Evolutionary conservation across 2,113 vertebrate genomes (phyloP), one percentile per base, ranked within the genome.

Genomic region (Edolisoma coerulescens): DNA sequence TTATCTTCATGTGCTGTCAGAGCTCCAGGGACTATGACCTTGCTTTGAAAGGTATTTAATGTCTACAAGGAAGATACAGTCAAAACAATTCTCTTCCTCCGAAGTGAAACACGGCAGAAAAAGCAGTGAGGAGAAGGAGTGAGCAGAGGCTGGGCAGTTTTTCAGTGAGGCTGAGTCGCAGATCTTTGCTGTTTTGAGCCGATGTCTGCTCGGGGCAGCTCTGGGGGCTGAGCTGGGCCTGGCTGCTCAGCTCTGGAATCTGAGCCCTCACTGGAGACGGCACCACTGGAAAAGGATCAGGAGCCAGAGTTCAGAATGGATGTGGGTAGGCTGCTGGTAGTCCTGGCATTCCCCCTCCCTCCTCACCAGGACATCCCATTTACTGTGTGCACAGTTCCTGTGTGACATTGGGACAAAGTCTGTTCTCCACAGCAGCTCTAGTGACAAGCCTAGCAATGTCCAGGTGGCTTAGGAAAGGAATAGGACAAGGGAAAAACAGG

Each of bases 21-120:
- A 82, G 91, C 94, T 93, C 44, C 56, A 56, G 89, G 94, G 89
- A 71, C 87, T 87, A 1, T 63, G 91, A 95, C 95, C 95, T 95
- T 87, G 95, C 69, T 93, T 76, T 89, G 91, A 95, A 94, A 96
- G 94, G 91, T 91, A 86, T 90, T 96, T 75, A 70, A 78, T 63
- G 68, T 77, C 96, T 90, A 78, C 64, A 73, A 91, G 91, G 95
- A 91, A 96, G 53, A 84, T 49, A 71, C 41, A 76, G 95, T 95
- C 93, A 95, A 84, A 95, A 68, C 57, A 94, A 91, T 93, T 95
- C 89, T 37, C 69, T 63, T 68, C 67, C n/a, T 78, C 80, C 73
- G 30, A 87, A 95, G 83, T 93, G 90, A 92, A 95, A 89, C 60
- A 59, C 5, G 0, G 89, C 65, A 95, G 93, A 87, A 94, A 92